These are phyloP conservation scores for Loripinus fragilis DNA, from an alignment of 2,888 invertebrate species.

Conservation along the genomic window DNA sequence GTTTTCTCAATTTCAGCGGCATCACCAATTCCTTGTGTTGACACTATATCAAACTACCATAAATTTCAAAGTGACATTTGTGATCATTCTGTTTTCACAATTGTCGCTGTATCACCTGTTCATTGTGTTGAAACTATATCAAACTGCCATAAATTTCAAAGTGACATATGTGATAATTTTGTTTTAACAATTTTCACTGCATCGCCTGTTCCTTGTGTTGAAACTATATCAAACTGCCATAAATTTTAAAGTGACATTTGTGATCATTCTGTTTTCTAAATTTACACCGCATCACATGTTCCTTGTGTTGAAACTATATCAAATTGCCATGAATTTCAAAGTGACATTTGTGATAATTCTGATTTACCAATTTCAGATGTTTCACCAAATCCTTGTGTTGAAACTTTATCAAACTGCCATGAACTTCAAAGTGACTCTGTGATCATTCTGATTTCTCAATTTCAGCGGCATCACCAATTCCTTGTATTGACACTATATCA, in stretches of 20 bases:
- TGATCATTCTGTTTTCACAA: neutral
- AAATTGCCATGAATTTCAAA: conserved; percentile 49
- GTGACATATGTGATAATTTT: conserved; percentile 29
- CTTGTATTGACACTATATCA: no score
- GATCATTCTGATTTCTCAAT: no score
- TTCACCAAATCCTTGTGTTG: conserved; percentile 39
- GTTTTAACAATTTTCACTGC: conserved; percentile 26
- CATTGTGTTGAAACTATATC: conserved; percentile 43
- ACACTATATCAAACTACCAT: no score
- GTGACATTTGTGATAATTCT: no score
- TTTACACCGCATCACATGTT: conserved; percentile 36
- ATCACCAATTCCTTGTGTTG: no score
- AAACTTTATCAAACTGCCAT: conserved; percentile 45
- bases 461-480: no score
- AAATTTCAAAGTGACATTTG: no score
- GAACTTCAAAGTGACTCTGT: conserved; percentile 50
- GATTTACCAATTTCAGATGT: conserved; percentile 28
- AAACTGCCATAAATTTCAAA: conserved; percentile 48
- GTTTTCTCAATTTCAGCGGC: no score
- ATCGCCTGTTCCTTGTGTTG: conserved; percentile 39
- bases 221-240: no score
- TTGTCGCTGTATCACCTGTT: conserved; percentile 36
- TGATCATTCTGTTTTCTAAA: neutral
- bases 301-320: conserved; percentile 45
- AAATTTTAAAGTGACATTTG: no score